A percentile compares a stretch with the other conserved stretches of the same genome.
phyloP scores from a whole-genome alignment of 2,888 invertebrate species.

The Melanostoma scalare region DNA sequence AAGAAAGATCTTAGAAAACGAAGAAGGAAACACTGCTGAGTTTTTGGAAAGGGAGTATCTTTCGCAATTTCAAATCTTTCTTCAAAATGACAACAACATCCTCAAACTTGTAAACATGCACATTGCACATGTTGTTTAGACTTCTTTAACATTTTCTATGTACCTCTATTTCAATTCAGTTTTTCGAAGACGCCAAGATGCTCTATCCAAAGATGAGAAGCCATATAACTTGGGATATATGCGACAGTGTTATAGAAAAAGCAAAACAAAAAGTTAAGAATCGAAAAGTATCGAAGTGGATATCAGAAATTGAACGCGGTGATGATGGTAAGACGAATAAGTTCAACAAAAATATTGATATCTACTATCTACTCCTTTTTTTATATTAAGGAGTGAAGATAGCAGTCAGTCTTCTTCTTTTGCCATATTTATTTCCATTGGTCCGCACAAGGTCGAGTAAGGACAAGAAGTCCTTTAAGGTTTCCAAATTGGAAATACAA shows the following conservation, averaged over 20 bases:
- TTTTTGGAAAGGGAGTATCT: constrained; percentile 3
- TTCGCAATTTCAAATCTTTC: constrained; percentile 20
- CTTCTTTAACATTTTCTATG: no score
- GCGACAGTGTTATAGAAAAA: background rate
- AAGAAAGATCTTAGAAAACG: constrained; percentile 8
- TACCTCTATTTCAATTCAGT: background rate
- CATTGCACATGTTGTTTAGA: no score
- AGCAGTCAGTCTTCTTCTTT: constrained; percentile 18
- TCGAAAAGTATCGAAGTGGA: background rate
- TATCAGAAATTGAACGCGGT: background rate
- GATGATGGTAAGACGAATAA: background rate
- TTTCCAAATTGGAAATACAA: constrained; percentile 34
- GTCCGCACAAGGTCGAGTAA: background rate
- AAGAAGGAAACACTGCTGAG: background rate
- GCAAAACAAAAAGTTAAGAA: background rate
- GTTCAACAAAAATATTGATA: no score
- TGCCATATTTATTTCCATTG: constrained; percentile 43
- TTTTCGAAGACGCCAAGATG: background rate
- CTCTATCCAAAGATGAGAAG: background rate
- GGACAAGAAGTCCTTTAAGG: constrained; percentile 18
- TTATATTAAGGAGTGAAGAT: constrained; percentile 10
- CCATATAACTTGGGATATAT: background rate
- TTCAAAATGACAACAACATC: constrained; percentile 6
- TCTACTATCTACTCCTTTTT: constrained; percentile 3
- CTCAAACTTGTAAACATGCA: constrained; percentile 27